Percentiles rank a stretch among this genome's conserved stretches.
These are phyloP conservation scores for Eristalis tenax DNA, from an alignment of 2,888 invertebrate genomes.

Conservation along the genomic window DNA sequence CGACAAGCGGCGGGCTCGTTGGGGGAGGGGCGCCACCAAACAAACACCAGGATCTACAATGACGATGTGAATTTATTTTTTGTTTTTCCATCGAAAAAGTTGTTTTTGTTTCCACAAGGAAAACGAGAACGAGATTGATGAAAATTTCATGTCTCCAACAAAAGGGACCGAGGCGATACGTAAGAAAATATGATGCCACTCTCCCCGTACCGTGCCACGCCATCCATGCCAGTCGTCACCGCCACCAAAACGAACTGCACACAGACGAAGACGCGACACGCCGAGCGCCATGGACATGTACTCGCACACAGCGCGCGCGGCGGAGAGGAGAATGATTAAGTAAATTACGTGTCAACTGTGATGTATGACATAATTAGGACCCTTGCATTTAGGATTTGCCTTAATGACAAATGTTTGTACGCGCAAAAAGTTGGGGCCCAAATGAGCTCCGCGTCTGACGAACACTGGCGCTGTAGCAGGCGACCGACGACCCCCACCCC, in stretches of 20 bases:
- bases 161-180: conserved; percentile 18
- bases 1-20: background rate
- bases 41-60: background rate
- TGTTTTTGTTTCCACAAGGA: background rate
- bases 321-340: conserved; percentile 50
- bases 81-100: background rate
- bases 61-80: conserved; percentile 17
- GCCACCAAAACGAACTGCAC: background rate
- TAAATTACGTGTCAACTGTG: conserved; percentile 63
- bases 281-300: background rate
- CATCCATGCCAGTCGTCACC: background rate
- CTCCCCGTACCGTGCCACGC: background rate
- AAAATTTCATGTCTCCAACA: conserved; percentile 51
- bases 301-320: background rate
- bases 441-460: background rate
- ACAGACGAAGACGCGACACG: background rate
- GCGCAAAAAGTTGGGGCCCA: background rate
- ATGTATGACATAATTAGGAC: conserved; percentile 63
- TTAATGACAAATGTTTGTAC: conserved; percentile 55
- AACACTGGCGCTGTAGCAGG: no score
- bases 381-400: conserved; percentile 57
- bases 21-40: background rate
- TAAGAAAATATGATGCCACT: conserved; percentile 45
- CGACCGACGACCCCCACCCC: background rate
- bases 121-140: conserved; percentile 40